Base-by-base conservation (phyloP, 2,888 invertebrate genomes). In the Limenitis camilla region DNA sequence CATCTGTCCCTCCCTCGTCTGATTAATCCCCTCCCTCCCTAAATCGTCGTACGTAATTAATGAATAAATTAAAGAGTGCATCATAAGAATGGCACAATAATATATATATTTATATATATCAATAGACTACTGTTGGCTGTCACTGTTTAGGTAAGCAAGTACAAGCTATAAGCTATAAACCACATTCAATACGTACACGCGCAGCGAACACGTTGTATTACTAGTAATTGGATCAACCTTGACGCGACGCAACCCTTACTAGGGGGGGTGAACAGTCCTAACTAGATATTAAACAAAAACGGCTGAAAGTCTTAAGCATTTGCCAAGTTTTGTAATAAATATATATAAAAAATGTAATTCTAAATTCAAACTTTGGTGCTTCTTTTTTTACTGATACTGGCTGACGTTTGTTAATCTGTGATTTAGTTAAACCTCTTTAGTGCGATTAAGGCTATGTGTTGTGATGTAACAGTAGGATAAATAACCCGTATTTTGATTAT, bases 191-290 rank as follows among this genome's bases (percentile, higher is more conserved):
- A 59, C 40, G 50, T 36, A 45, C 45, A 41, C 50, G 53, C 49
- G 56, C 59, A 56, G 54, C 43, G 45, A 31, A 31, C 60, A 66
- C 64, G 66, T 62, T 67, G 66, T 74, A 73, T 78, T 76, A 77
- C 71, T 72, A 72, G 72, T 85, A 86, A 87, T 87, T 85, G 84
- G 81, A 87, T 87, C 66, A 84, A 80, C 86, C 85, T 86, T 87
- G 84, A 64, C 64, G 74, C 76, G 74, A 63, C 76, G 29, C 45
- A 45, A 45, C 45, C 45, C 45, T 45, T 45, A 45, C 45, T 29
- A 8, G 29, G 36, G 11, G 30, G 6, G 5, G 29, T 45, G 36
- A 35, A 35, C 36, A 35, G 35, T 35, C 10, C 44, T 36, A 5
- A 11, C 11, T 29, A 45, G 35, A 27, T 29, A 29, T 45, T 45